Percentiles rank a stretch among this genome's conserved stretches.
Evolutionary conservation across 2,888 invertebrate genomes (phyloP).

Genomic region (Drosophila nr. medialis): DNA sequence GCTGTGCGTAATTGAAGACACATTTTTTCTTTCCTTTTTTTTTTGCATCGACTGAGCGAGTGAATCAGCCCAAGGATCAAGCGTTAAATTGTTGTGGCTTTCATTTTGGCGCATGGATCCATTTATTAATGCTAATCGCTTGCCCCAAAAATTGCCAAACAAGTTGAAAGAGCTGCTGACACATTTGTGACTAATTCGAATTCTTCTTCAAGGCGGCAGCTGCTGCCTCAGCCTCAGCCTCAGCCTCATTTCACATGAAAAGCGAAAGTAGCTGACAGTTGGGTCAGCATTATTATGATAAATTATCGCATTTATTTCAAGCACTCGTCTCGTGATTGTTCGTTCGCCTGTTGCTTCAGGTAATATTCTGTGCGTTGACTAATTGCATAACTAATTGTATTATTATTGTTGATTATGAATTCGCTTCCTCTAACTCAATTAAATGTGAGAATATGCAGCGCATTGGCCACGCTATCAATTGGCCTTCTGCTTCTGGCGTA

Average conservation of each 20-base stretch:
- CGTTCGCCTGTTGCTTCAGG: slow-evolving; percentile 5
- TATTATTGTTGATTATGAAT: slow-evolving; percentile 35
- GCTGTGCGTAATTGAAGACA: slow-evolving; percentile 52
- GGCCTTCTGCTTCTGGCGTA: slow-evolving; percentile 47
- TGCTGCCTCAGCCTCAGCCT: slow-evolving; percentile 17
- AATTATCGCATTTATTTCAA: slow-evolving; percentile 33
- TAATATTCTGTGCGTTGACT: slow-evolving; percentile 7
- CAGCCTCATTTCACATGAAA: slow-evolving; percentile 43
- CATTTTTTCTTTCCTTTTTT: neutral
- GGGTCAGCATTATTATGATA: slow-evolving; percentile 43
- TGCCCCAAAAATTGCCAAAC: slow-evolving; percentile 30
- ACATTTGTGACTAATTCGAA: slow-evolving; percentile 62
- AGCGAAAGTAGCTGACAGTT: slow-evolving; percentile 51
- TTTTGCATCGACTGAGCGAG: slow-evolving; percentile 2
- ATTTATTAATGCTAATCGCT: slow-evolving; percentile 53
- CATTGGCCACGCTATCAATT: slow-evolving; percentile 43
- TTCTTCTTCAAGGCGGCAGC: slow-evolving; percentile 36
- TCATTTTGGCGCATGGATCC: slow-evolving; percentile 23
- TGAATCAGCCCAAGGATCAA: slow-evolving; percentile 37
- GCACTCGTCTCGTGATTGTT: slow-evolving; percentile 4
- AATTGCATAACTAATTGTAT: slow-evolving; percentile 58
- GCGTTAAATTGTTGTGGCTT: neutral
- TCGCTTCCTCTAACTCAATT: slow-evolving; percentile 54
- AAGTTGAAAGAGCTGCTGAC: slow-evolving; percentile 42
- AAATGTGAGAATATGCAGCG: slow-evolving; percentile 34